A percentile compares a stretch with the other conserved stretches of the same genome.
Conservation (phyloP, 2,888 invertebrate genomes). For the Pseudococcus longispinus region DNA sequence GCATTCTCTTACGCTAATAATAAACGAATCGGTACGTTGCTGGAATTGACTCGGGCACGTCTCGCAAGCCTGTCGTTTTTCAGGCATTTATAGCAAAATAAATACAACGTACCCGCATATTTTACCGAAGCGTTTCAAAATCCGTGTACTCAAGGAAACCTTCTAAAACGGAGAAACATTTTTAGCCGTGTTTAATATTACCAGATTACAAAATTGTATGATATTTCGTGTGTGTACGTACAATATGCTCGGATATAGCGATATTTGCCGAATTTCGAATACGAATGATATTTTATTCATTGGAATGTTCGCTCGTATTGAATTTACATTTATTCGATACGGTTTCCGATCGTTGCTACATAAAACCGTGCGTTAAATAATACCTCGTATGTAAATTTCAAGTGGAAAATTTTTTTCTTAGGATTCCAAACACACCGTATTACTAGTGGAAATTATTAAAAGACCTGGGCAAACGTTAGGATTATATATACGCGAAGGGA, state of each 20-base stretch:
- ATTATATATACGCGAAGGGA: conserved; percentile 96
- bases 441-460: conserved; percentile 97
- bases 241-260: not conserved
- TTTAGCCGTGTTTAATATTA: not conserved
- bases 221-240: not conserved
- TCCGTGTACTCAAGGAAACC: not conserved
- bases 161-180: not conserved
- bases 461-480: conserved; percentile 98
- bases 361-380: conserved; percentile 23
- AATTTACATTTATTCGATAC: conserved; percentile 12
- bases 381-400: conserved; percentile 1
- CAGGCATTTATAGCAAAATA: not conserved
- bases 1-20: not conserved
- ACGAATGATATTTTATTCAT: not conserved
- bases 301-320: not conserved
- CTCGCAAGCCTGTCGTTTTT: not conserved
- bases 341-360: not conserved
- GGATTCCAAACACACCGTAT: conserved; percentile 80
- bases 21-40: not conserved
- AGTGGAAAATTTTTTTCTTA: conserved; percentile 61
- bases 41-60: not conserved
- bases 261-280: not conserved
- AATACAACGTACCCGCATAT: not conserved
- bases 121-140: not conserved
- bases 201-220: conserved; percentile 16